Evolutionary conservation across 2,888 invertebrate species (phyloP), one percentile per base, ranked within the genome.

Genomic region (Capitulum mitella): DNA sequence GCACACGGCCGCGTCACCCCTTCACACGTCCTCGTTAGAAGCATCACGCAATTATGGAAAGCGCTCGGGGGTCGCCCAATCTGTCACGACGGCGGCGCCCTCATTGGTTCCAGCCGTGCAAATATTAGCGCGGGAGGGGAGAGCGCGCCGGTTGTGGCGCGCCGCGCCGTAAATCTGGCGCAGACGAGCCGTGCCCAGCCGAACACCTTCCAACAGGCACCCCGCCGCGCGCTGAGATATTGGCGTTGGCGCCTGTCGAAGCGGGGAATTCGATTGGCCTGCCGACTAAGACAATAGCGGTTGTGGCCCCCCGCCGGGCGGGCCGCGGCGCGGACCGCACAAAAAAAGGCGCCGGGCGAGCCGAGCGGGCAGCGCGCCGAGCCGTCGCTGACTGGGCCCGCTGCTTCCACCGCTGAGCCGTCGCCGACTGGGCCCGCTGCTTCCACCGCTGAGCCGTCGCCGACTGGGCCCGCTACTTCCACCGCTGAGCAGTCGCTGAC

Each of bases 231-330:
- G 22, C 70, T 22, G 34, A 70, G 6, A 70, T 70, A 70, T 70
- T 37, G 70, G 22, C 22, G 22, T 8, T 37, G 32, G 37, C 37
- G 37, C 37, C 70, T 70, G 70, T 70, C 70, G 19, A 37, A 70
- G 37, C 70, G 37, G 1, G 37, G 37, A 70, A 70, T 70, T 70
- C 70, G 70, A 70, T 70, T 70, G 70, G 70, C 70, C 37, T 34
- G 70, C 70, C 70, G 70, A 70, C 70, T 70, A 70, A 70, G 70
- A 70, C 70, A 70, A 70, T 70, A 70, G 70, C 32, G 70, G 37
- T 22, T 70, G 70, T 22, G 37, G 37, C 34, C 70, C 37, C 70
- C 70, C 37, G 34, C 37, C 37, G 37, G 70, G 19, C 70, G 37
- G 22, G 37, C 70, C 1, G 70, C 37, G 37, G 70, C 29, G 37